Conservation (phyloP, 2,888 invertebrate genomes). For the Idaea dimidiata region DNA sequence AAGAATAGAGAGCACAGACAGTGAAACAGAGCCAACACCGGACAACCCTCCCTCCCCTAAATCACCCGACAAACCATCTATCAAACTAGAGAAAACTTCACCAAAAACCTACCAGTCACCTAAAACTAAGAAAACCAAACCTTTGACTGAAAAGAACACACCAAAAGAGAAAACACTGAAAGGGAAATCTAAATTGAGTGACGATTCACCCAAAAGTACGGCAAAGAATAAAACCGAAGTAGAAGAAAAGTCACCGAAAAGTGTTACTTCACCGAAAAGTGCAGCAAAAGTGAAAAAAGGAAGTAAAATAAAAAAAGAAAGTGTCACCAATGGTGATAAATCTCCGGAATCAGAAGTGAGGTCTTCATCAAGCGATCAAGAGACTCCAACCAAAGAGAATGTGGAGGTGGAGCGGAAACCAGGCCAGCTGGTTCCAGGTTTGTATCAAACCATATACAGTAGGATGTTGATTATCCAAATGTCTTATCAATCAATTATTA, state of each 20-base stretch:
- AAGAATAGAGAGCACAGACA: slow-evolving; percentile 64
- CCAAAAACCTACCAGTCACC: slow-evolving; percentile 52
- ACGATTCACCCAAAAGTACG: background rate
- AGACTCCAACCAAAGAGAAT: slow-evolving; percentile 18
- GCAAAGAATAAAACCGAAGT: slow-evolving; percentile 10
- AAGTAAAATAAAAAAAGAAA: slow-evolving; percentile 18
- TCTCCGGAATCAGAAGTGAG: background rate
- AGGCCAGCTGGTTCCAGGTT: slow-evolving; percentile 12
- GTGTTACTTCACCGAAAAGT: slow-evolving; percentile 4
- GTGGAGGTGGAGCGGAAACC: slow-evolving; percentile 25
- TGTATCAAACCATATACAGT: too few species aligned
- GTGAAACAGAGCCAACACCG: slow-evolving; percentile 45
- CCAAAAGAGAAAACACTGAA: slow-evolving; percentile 9
- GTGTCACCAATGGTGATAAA: background rate
- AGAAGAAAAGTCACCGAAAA: slow-evolving; percentile 8
- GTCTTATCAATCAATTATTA: too few species aligned
- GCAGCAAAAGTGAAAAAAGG: slow-evolving; percentile 26
- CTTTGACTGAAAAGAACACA: slow-evolving; percentile 8
- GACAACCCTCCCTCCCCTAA: slow-evolving; percentile 3
- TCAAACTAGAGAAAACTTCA: slow-evolving; percentile 9
- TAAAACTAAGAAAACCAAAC: slow-evolving; percentile 43
- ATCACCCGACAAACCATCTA: slow-evolving; percentile 6
- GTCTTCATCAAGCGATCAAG: slow-evolving; percentile 12
- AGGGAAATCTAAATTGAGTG: slow-evolving; percentile 8
- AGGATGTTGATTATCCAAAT: too few species aligned